Base-by-base conservation (phyloP, 2,888 invertebrate genomes). In the Eucera pruinosa region DNA sequence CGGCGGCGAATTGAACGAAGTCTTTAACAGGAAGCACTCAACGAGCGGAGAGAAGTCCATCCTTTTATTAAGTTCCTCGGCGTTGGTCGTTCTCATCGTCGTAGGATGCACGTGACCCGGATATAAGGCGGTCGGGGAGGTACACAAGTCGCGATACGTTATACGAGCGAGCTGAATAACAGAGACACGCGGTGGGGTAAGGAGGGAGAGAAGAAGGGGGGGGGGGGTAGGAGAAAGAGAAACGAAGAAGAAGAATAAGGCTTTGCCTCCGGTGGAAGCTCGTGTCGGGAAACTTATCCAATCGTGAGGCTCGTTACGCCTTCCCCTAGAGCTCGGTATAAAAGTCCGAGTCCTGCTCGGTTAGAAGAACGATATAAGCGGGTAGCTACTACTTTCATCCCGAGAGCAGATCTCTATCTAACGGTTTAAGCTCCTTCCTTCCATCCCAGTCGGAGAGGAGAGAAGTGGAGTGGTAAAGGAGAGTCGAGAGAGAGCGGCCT, bases 351-450 rank as follows among this genome's bases (percentile, higher is more conserved):
- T 87, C 86, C 80, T 81, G 86, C 83, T 86, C 75, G 81, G 87
- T 87, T 83, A 78, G 81, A 86, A 79, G 74, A 83, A 78, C 83
- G 87, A 87, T 89, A 88, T 89, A 89, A 89, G 89, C 88, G 89
- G 81, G 88, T 86, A 88, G 89, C 88, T 90, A 89, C 89, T 89
- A 90, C 91, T 91, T 91, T 90, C 90, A 90, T 89, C 89, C 89
- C 84, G 86, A 89, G 89, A 84, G 90, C 89, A 91, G 92, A 92
- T 92, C 91, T 91, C 89, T 92, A 92, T 92, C 92, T 91, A 91
- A 91, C 91, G 90, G 91, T 91, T 91, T 91, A 91, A 92, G 91
- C 91, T 90, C 87, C 87, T 87, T 87, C 83, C 76, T 86, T 81
- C 82, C 80, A 82, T 82, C 79, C 76, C 61, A 70, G 67, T 65